Base-by-base conservation (phyloP, 2,888 invertebrate genomes). In the Caenorhabditis sp. region DNA sequence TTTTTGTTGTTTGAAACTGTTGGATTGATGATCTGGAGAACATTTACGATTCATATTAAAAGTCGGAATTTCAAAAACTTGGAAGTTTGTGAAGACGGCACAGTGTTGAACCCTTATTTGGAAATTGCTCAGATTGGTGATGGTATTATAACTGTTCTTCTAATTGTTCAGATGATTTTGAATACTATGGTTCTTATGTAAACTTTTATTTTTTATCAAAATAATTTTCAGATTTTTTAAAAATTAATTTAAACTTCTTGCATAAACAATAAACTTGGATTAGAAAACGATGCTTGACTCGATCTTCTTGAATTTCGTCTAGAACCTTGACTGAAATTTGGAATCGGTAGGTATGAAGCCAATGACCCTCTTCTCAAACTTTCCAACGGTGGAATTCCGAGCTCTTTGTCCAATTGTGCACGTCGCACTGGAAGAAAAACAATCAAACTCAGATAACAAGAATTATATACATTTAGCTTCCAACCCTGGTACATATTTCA, bases 391-490 rank as follows among this genome's bases (percentile, higher is more conserved):
- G 82, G 82, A 58, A 82, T 82, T 0, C 82, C 82, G 10, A 82
- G 72, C 55, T 82, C 81, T 68, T 82, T 82, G 66, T 82, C 82
- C 21, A 82, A 64, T 65, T 82, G 82, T 14, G 82, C 82, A 36
- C 78, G 66, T 6, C 82, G 66, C 27, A 82, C 82, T 82, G 63
- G 67, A 76, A 76, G 0, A 54, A 61, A 37, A 50, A 10, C 51
- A 50, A n/a, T 14, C 19, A 19, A 37, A n/a, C 51, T 26, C 21
- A 6, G 24, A 10, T 3, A 26, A n/a, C 17, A 23, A 1, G 17
- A 62, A 57, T n/a, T n/a, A n/a, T 51, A 62, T n/a, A 68, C 68
- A 60, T 69, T 76, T 82, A 0, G 80, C 81, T 62, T 82, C 82
- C 2, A 82, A 59, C 12, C 82, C 82, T 21, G 82, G 82, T 1